Conservation (phyloP, 2,113 vertebrate species). For the Capreolus pygargus region DNA sequence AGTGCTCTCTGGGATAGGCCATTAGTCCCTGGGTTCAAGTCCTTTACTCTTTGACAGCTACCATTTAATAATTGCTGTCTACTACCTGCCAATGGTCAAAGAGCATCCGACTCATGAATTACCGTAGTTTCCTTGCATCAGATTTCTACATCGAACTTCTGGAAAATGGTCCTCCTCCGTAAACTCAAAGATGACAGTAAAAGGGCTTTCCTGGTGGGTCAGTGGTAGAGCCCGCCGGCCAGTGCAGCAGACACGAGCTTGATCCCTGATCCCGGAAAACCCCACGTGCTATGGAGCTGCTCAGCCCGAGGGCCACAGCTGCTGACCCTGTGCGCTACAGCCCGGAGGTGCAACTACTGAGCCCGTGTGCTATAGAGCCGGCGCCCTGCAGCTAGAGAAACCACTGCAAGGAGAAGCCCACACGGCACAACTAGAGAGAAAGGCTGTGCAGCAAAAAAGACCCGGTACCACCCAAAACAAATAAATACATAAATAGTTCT, state of each 20-base stretch:
- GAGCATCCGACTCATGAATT: neutral
- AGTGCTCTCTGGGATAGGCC: neutral
- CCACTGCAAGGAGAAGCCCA: neutral
- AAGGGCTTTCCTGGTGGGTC: neutral
- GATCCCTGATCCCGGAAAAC: neutral
- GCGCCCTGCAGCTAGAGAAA: neutral
- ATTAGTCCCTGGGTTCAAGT: neutral
- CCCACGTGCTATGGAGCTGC: neutral
- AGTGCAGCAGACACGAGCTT: neutral
- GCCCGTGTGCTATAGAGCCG: fast-evolving
- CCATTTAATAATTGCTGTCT: neutral
- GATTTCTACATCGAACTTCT: neutral
- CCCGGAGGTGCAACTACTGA: neutral
- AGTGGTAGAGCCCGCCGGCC: neutral
- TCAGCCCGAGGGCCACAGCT: neutral
- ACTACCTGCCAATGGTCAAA: neutral
- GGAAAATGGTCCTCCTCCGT: neutral
- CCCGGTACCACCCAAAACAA: neutral
- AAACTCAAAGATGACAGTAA: neutral
- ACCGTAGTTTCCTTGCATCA: neutral
- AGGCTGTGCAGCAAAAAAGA: neutral
- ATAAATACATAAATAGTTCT: neutral
- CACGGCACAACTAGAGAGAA: neutral
- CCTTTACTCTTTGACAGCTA: neutral
- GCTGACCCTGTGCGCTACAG: neutral